Evolutionary conservation across 2,797 vertebrate genomes (phyloP), one percentile per base, ranked within the genome.

Genomic region (Catharus ustulatus): DNA sequence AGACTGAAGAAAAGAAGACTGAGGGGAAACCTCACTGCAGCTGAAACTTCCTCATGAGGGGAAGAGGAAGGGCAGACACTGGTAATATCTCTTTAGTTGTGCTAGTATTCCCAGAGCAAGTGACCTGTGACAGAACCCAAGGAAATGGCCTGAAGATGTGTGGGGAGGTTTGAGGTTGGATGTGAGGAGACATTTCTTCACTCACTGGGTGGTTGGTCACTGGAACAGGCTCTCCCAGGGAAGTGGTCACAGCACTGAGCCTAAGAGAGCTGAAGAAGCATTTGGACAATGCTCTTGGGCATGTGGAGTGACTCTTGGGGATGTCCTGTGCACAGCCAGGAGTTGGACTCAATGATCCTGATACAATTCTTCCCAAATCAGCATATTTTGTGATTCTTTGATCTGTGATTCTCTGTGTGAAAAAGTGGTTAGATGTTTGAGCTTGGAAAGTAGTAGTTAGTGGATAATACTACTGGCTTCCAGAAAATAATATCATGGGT

Each of bases 401-500:
- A 23, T 67, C 10, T 51, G 27, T 51, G 45, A 45, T 38, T 85
- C n/a, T 52, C 4, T 52, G 3, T 4, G 5, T 46, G 23, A 21
- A 40, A 52, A 76, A 68, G n/a, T 61, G 29, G 62, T 32, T 38
- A 24, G 9, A 8, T 54, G 5, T 52, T 76, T 46, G 40, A 76
- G 23, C 40, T 76, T 52, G 40, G 23, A 38, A 61, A 24, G 15
- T 24, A 24, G 32, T 76, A 43, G 27, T 13, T 38, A 36, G 23
- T n/a, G 29, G 19, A 15, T 76, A 52, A 24, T 59, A 29, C 23
- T 40, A 7, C 19, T 61, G 46, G 19, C 3, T 3, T 68, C 27
- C 15, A n/a, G 46, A 52, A 11, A 45, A 18, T 45, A 59, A 11
- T 38, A 30, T 20, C 5, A 38, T 0, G 0, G 8, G 13, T 45